Base-by-base conservation (phyloP, 37 sponge, comb jelly and placozoan species). In the Chondrilla cf. caribensis region DNA sequence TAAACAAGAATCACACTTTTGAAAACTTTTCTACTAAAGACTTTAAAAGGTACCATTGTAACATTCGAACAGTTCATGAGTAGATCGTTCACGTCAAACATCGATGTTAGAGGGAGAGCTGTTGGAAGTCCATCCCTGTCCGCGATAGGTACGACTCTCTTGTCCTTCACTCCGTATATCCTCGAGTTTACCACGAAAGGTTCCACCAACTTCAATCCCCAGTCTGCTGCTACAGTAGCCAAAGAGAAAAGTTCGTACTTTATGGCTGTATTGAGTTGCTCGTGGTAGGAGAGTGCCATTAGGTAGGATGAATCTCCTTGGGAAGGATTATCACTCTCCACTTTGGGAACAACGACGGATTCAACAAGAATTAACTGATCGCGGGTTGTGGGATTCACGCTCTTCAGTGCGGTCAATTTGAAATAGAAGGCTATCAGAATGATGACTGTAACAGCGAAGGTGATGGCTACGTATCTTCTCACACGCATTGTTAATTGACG, bases 201-300 rank as follows among this genome's bases (percentile, higher is more conserved):
- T 19, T 87, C 88, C 0, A 83, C 84, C 3, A 87, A 43, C 22
- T 64, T 25, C 17, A 64, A 67, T 8, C 39, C 58, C 83, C 83
- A 87, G 70, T 87, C 88, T 3, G 67, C 47, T 18, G 88, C 88
- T 32, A 87, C 55, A 3, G 70, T 38, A 18, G 79, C 38, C 43
- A 87, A 54, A 38, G 78, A 62, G 2, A 87, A 33, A 15, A 87
- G 26, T 19, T 62, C 65, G 36, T 73, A 42, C 32, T 70, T 78
- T 3, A 78, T 55, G 6, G 88, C 88, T 38, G 84, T 70, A 41
- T 39, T 79, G 21, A 87, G 54, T 40, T 87, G 88, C 15, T 87
- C 88, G 3, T 79, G 68, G 55, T 83, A 87, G 31, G 84, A 62
- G 25, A 87, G 72, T 2, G 88, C 88, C 54, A 87, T 47, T 18